phyloP scores from a whole-genome alignment of 2,888 invertebrate species.

The Bruchidius siliquastri region DNA sequence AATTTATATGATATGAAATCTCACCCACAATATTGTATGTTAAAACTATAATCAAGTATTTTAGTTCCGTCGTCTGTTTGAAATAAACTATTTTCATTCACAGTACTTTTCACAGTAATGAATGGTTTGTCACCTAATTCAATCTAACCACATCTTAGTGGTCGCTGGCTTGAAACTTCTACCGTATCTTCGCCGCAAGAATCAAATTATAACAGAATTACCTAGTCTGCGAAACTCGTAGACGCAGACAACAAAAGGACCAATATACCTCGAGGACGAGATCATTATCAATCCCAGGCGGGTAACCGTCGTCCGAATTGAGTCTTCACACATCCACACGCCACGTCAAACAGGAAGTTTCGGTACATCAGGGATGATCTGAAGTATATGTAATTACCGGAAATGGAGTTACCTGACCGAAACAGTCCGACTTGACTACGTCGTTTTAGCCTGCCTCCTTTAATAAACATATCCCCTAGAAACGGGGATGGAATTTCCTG shows the following conservation, averaged over 20 bases:
- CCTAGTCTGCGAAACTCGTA: background rate
- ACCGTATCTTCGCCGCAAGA: background rate
- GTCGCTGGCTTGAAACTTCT: no score
- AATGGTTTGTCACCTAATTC: no score
- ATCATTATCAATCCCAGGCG: background rate
- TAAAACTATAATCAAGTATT: no score
- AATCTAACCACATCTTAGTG: no score
- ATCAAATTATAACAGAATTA: background rate
- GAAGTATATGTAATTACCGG: background rate
- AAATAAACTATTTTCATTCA: no score
- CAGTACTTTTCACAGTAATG: no score
- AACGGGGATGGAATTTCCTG: background rate
- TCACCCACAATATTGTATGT: no score
- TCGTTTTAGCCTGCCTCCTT: background rate
- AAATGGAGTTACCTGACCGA: background rate
- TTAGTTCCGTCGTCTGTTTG: no score
- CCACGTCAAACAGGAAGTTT: background rate
- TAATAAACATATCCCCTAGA: background rate
- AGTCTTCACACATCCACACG: background rate
- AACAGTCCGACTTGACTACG: background rate
- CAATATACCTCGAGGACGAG: background rate
- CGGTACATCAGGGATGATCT: background rate
- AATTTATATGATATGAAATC: no score
- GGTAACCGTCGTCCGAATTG: background rate
- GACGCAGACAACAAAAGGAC: background rate